Evolutionary conservation across 92 coral and sea anemone species (phyloP).

Genomic region (Bergia puertoricense): DNA sequence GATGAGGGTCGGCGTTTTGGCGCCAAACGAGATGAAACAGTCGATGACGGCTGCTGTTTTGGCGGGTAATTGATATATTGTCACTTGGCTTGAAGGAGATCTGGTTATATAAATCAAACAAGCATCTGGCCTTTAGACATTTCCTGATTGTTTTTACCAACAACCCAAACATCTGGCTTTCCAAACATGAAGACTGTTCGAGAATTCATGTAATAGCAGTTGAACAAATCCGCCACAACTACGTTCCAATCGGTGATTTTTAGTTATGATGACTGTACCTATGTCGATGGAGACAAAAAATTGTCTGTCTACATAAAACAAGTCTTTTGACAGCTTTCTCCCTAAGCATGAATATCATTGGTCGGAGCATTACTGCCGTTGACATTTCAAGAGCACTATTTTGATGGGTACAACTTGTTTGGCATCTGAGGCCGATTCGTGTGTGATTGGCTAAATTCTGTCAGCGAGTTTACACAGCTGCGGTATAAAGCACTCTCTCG

Average conservation of each 20-base stretch:
- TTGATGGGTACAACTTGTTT: slow-evolving; percentile 79
- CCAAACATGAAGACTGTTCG: slow-evolving; percentile 37
- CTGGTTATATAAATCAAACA: slow-evolving; percentile 48
- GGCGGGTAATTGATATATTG: slow-evolving; percentile 69
- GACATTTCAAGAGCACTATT: slow-evolving; percentile 62
- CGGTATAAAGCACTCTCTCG: slow-evolving; percentile 50
- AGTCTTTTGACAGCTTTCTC: slow-evolving; percentile 53
- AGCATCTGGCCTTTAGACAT: slow-evolving; percentile 49
- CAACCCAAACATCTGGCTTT: slow-evolving; percentile 41
- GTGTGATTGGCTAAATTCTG: slow-evolving; percentile 92
- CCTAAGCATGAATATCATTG: slow-evolving; percentile 44
- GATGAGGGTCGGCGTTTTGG: slow-evolving; percentile 28
- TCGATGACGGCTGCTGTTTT: slow-evolving; percentile 50
- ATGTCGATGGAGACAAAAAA: slow-evolving; percentile 1
- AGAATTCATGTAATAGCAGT: slow-evolving; percentile 29
- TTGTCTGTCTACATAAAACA: slow-evolving; percentile 42
- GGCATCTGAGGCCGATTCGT: slow-evolving; percentile 76
- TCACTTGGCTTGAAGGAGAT: slow-evolving; percentile 52
- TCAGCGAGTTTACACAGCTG: slow-evolving; percentile 99
- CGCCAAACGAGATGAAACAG: slow-evolving; percentile 50
- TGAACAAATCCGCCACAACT: slow-evolving; percentile 8
- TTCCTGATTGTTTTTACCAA: slow-evolving; percentile 37
- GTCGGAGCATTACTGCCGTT: slow-evolving; percentile 54
- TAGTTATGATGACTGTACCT: slow-evolving; percentile 2
- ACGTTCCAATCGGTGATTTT: not conserved